Conservation (phyloP, 2,113 vertebrate genomes). For the Aythya baeri region DNA sequence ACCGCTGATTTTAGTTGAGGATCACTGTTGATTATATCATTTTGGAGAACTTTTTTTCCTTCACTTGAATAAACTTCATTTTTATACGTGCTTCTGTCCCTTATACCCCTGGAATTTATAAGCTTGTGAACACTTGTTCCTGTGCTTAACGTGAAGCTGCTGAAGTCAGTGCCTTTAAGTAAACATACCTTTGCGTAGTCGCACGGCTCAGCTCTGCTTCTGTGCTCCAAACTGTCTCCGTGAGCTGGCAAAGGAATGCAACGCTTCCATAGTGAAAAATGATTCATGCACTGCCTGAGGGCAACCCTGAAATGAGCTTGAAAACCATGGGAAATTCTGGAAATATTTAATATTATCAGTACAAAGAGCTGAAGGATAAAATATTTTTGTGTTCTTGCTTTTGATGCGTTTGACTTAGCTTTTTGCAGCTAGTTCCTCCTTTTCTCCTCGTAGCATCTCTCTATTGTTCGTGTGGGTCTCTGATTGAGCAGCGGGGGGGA, state of each 20-base stretch:
- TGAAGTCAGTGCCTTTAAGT: slow-evolving; percentile 10
- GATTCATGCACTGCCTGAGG: neutral
- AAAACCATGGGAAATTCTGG: slow-evolving; percentile 20
- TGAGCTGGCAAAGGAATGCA: slow-evolving; percentile 33
- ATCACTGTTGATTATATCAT: neutral
- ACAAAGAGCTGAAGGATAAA: slow-evolving; percentile 3
- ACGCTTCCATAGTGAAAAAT: slow-evolving; percentile 19
- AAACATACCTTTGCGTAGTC: slow-evolving; percentile 13
- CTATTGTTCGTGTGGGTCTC: neutral
- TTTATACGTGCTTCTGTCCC: neutral
- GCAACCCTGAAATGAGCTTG: neutral
- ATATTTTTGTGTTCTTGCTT: neutral
- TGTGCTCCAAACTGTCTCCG: neutral
- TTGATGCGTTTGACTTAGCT: slow-evolving; percentile 9
- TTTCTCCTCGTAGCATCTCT: neutral
- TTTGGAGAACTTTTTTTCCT: neutral
- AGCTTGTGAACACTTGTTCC: neutral
- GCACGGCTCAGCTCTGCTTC: slow-evolving; percentile 4
- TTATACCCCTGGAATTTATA: neutral
- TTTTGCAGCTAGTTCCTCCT: neutral
- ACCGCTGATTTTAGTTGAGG: neutral
- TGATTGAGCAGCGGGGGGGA: neutral
- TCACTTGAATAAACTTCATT: neutral
- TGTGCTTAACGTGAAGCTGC: neutral
- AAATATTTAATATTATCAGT: slow-evolving; percentile 18